Evolutionary conservation across 2,113 vertebrate genomes (phyloP).

Genomic region (Dipodomys merriami): DNA sequence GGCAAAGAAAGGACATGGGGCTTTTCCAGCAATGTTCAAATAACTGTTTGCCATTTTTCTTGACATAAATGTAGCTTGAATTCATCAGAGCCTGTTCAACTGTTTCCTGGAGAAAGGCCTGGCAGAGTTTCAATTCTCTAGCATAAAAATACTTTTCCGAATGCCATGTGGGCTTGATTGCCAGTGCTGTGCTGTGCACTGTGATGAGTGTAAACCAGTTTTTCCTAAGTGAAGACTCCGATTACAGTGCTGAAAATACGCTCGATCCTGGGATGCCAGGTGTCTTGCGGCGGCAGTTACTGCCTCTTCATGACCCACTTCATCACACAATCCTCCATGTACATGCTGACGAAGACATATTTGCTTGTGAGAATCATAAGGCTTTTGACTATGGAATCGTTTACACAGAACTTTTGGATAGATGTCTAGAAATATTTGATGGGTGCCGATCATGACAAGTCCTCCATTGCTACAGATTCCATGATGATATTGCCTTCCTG

Average conservation of each 20-base stretch:
- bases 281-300: neutral
- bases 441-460: constrained; percentile 2
- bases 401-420: constrained; percentile 17
- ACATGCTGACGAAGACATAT: neutral
- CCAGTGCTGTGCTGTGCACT: neutral
- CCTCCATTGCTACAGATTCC: constrained; percentile 18
- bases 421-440: neutral
- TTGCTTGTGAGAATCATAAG: neutral
- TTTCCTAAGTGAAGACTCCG: neutral
- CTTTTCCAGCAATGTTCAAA: neutral
- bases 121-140: neutral
- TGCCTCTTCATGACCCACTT: constrained; percentile 50
- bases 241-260: constrained; percentile 10
- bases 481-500: neutral
- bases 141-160: constrained; percentile 1
- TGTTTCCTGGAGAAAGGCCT: constrained; percentile 1
- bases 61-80: constrained; percentile 34
- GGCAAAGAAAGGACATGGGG: neutral
- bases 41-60: neutral
- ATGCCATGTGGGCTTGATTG: constrained; percentile 7
- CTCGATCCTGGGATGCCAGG: constrained; percentile 40
- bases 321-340: neutral
- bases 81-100: neutral
- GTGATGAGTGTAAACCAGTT: neutral
- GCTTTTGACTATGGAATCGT: constrained; percentile 53